Conservation (phyloP, 2,797 vertebrate genomes). For the Silurus lanzhouensis region DNA sequence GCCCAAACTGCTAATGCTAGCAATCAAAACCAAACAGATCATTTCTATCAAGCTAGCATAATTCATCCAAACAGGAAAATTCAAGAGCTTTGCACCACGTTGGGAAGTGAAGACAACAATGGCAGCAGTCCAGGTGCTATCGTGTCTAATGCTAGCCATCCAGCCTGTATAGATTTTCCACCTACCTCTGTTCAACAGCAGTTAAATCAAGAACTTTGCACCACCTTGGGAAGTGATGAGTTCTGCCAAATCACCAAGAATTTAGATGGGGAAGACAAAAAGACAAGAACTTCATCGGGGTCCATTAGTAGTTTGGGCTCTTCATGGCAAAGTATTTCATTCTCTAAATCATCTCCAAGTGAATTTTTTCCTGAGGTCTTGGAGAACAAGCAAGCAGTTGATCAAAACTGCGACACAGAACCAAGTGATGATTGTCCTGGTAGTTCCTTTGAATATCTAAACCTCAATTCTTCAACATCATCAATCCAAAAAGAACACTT, state of each 20-base stretch:
- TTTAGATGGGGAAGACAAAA: neutral
- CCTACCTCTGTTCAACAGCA: neutral
- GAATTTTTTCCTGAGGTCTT: constrained; percentile 55
- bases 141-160: neutral
- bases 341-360: constrained; percentile 50
- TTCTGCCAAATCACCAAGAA: neutral
- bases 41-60: neutral
- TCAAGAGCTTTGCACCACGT: constrained; percentile 18
- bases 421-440: constrained; percentile 34
- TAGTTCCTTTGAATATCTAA: neutral
- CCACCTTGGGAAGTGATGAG: constrained; percentile 16
- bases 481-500: constrained; percentile 47
- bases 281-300: constrained; percentile 25
- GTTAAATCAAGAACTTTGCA: constrained; percentile 22
- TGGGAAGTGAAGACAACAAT: neutral
- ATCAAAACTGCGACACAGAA: constrained; percentile 27
- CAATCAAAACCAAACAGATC: neutral
- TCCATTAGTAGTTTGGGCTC: constrained; percentile 63
- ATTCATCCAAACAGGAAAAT: neutral
- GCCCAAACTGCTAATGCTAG: neutral
- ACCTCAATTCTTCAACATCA: constrained; percentile 42
- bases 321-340: constrained; percentile 77
- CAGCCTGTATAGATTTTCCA: neutral
- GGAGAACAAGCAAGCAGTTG: constrained; percentile 21
- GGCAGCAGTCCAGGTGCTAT: neutral